Percentiles rank a stretch among this genome's conserved stretches.
phyloP scores from a whole-genome alignment of 2,113 vertebrate species.

The Athene noctua region DNA sequence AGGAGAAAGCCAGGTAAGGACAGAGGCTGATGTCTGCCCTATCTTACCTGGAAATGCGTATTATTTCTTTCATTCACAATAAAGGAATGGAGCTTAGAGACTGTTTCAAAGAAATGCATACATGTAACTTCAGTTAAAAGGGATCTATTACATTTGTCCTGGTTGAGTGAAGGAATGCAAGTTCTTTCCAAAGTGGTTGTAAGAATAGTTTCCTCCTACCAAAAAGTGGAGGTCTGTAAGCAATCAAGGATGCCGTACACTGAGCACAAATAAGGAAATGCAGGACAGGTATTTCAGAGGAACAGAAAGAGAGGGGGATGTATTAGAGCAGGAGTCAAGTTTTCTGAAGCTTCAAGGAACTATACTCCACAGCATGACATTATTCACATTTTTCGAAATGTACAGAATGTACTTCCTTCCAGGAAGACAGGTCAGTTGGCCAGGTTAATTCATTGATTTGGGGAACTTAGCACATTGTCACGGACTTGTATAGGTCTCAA shows the following conservation, averaged over 20 bases:
- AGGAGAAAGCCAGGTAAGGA: not conserved
- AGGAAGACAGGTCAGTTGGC: not conserved
- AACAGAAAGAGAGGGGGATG: not conserved
- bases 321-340: not conserved
- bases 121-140: not conserved
- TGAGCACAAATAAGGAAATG: not conserved
- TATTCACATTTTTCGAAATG: not conserved
- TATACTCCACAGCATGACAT: fast-evolving
- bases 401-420: not conserved
- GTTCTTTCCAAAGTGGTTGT: not conserved
- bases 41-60: not conserved
- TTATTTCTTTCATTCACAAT: not conserved
- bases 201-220: not conserved
- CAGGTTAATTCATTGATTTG: not conserved
- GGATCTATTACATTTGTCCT: not conserved
- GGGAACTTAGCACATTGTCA: not conserved
- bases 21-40: not conserved
- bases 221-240: not conserved
- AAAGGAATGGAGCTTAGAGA: not conserved
- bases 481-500: not conserved
- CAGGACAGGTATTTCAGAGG: not conserved
- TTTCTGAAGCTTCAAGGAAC: not conserved
- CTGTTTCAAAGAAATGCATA: not conserved
- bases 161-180: not conserved
- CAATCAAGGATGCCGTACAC: not conserved